Base-by-base conservation (phyloP, 2,888 invertebrate species). In the Platycnemis pennipes region DNA sequence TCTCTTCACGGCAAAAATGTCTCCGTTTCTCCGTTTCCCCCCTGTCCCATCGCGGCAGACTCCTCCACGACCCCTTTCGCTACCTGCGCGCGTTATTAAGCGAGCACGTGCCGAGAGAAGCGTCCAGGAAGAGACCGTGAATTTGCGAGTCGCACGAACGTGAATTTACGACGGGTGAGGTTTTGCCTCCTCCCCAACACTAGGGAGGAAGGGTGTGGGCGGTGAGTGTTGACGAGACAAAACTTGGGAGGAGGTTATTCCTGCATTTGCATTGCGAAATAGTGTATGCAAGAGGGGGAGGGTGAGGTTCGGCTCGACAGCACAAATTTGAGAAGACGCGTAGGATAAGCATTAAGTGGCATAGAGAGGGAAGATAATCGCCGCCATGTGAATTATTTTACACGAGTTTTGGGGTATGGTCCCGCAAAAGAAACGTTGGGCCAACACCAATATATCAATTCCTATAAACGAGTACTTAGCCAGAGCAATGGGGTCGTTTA, bases 81-180 rank as follows among this genome's bases (percentile, higher is more conserved):
- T 37, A 26, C 77, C 26, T 8, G n/a, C 77, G n/a, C 11, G 8
- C 69, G 37, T 77, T n/a, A 77, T 77, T 13, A 22, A 8, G 7
- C 69, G 1, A 13, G 37, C 77, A 77, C 77, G 77, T 77, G 77
- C 7, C 37, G 7, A 53, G 53, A n/a, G 77, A 2, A 13, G 53
- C 56, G 26, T 16, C 37, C 91, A 91, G 91, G 91, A 91, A 91
- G 56, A 19, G 42, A 89, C 56, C 89, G 91, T 91, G 91, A 63
- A 77, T 89, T 56, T 37, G n/a, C n/a, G 89, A 89, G 19, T 19
- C 77, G 31, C 37, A 56, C 63, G 91, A 69, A n/a, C 56, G 91
- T 53, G 91, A 91, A 91, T 91, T 91, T 63, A 87, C 87, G 87
- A 91, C 44, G 56, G 37, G n/a, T 11, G n/a, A 42, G 53, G 56